A percentile compares a stretch with the other conserved stretches of the same genome.
Evolutionary conservation across 2,888 invertebrate species (phyloP).

Genomic region (Trisateles emortualis): DNA sequence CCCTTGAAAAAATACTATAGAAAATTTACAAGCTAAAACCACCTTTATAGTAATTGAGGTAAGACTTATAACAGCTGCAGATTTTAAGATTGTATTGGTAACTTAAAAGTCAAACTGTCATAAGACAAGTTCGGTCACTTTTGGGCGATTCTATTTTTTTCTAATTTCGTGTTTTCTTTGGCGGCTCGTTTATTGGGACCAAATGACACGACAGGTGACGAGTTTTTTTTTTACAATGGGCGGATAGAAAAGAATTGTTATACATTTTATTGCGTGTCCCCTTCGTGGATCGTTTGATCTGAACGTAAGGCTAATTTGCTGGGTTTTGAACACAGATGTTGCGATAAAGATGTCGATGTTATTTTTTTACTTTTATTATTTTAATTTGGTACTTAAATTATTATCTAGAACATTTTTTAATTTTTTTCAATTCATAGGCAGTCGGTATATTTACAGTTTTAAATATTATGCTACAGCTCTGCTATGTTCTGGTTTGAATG

Average conservation of each 20-base stretch:
- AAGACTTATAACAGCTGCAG: constrained; percentile 33
- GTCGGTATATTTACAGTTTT: too few relatives aligned
- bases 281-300: constrained; percentile 68
- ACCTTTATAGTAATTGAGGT: constrained; percentile 16
- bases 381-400: constrained; percentile 1
- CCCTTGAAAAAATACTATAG: constrained; percentile 50
- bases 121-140: constrained; percentile 77
- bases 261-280: constrained; percentile 83
- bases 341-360: constrained; percentile 64
- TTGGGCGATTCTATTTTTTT: constrained; percentile 75
- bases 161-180: constrained; percentile 80
- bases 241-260: constrained; percentile 77
- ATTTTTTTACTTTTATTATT: constrained; percentile 23
- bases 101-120: constrained; percentile 63
- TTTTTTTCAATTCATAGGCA: neutral
- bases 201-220: constrained; percentile 87
- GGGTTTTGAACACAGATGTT: constrained; percentile 75
- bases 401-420: neutral
- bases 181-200: constrained; percentile 83
- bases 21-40: constrained; percentile 23
- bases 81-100: constrained; percentile 31
- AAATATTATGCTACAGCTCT: too few relatives aligned
- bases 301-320: constrained; percentile 75
- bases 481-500: too few relatives aligned
- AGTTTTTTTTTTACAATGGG: constrained; percentile 63